phyloP scores from a whole-genome alignment of 2,113 vertebrate species.

The Sakesphorus luctuosus region DNA sequence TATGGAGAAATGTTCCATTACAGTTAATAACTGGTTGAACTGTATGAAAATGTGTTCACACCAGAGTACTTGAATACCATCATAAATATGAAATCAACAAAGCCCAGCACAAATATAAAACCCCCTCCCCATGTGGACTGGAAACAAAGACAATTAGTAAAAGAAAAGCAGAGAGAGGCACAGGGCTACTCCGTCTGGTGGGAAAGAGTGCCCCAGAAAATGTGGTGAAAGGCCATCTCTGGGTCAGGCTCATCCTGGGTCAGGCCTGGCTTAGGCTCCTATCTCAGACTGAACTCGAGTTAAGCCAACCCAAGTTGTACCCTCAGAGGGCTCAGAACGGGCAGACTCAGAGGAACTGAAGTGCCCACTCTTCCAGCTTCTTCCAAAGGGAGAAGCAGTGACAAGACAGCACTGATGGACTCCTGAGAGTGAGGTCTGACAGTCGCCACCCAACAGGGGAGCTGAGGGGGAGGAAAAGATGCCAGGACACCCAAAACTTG shows the following conservation, averaged over 20 bases:
- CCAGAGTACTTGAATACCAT: not conserved
- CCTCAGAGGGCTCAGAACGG: not conserved
- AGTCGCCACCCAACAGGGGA: not conserved
- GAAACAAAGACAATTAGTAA: not conserved
- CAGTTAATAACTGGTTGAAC: not conserved
- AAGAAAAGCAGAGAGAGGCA: not conserved
- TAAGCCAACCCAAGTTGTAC: not conserved
- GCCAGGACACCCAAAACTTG: not conserved
- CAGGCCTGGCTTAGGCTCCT: not conserved
- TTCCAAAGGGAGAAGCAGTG: not conserved
- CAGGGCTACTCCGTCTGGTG: not conserved
- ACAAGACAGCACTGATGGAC: not conserved
- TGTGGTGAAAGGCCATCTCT: not conserved
- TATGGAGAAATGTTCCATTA: not conserved
- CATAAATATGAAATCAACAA: not conserved
- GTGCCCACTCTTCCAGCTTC: not conserved
- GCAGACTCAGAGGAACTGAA: not conserved
- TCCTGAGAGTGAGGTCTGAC: not conserved
- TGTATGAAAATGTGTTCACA: not conserved
- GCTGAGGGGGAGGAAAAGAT: not conserved
- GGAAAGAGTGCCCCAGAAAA: rapidly evolving
- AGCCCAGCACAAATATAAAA: not conserved
- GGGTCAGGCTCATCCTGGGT: not conserved
- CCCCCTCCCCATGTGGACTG: rapidly evolving
- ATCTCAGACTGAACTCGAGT: not conserved